Percentiles rank a stretch among this genome's conserved stretches.
Evolutionary conservation across 2,888 invertebrate genomes (phyloP).

Genomic region (Spilarctia lutea): DNA sequence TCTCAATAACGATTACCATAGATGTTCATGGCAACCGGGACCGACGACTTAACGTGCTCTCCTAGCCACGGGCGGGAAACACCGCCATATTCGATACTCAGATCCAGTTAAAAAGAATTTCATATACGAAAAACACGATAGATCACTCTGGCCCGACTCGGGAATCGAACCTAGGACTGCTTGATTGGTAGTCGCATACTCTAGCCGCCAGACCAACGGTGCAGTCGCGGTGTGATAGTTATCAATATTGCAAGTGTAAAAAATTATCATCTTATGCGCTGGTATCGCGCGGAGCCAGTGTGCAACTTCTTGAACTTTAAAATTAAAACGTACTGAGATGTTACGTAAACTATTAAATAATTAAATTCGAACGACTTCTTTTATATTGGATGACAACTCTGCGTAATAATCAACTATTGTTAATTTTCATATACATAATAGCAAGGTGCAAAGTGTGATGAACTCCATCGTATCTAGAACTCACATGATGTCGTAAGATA

Average conservation of each 20-base stretch:
- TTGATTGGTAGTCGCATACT: too few relatives aligned
- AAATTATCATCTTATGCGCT: not conserved
- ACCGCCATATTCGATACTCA: too few relatives aligned
- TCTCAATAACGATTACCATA: too few relatives aligned
- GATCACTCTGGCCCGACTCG: too few relatives aligned
- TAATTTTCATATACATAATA: not conserved
- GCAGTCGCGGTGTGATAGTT: not conserved
- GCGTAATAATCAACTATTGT: not conserved
- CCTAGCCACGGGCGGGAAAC: too few relatives aligned
- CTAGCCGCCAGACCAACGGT: too few relatives aligned
- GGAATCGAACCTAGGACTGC: too few relatives aligned
- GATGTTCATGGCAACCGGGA: too few relatives aligned
- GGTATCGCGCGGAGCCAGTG: not conserved
- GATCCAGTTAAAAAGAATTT: too few relatives aligned
- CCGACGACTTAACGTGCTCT: too few relatives aligned
- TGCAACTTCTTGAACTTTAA: not conserved
- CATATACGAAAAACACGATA: too few relatives aligned
- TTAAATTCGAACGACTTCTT: not conserved
- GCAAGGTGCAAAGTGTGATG: slow-evolving; percentile 1
- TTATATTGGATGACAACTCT: not conserved
- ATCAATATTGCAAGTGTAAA: not conserved
- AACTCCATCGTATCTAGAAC: not conserved
- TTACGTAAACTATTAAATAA: not conserved
- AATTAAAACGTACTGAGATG: not conserved
- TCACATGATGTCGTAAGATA: not conserved